Evolutionary conservation across 2,797 vertebrate genomes (phyloP), one percentile per base, ranked within the genome.

Genomic region (Anguilla marmorata): DNA sequence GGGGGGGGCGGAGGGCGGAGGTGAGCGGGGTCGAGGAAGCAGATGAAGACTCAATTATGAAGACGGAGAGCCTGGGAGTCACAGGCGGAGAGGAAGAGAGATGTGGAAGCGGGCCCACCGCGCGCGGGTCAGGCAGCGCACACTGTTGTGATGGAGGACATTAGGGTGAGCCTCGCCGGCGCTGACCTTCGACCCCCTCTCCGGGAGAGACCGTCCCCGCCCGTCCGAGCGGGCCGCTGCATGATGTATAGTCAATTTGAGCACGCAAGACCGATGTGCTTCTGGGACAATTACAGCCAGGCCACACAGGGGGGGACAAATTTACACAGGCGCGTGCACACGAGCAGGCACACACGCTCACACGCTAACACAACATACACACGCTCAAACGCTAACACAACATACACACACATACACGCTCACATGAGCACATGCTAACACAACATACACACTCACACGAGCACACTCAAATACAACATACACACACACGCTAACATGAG

Each of bases 181-280:
- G 21, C 24, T 84, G 80, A 86, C 85, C 85, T 37, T 33, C 5
- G 84, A 37, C n/a, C 33, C 63, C 80, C 69, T n/a, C 63, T 30
- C 80, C 24, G 30, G 83, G 58, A 86, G 86, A 76, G 19, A 21
- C 52, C 12, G 54, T 48, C 69, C 88, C 85, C 80, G 27, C 84
- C 37, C 60, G 52, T 41, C 72, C 30, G 16, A 12, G 1, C 48
- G 33, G 63, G 41, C 74, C 45, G 84, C 63, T 41, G 0, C 89
- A 16, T 86, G 88, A 83, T 54, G 69, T 86, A 90, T 66, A 27
- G 85, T 48, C 89, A 88, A 86, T 90, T 90, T 89, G 85, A 69
- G 85, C 89, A 85, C 58, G 85, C 50, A 82, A 87, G 89, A 89
- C 50, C 87, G 86, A 86, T 87, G 88, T 21, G 63, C 24, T 56